Conservation (phyloP, 2,797 vertebrate genomes). For the Xiphorhynchus erythropygius region DNA sequence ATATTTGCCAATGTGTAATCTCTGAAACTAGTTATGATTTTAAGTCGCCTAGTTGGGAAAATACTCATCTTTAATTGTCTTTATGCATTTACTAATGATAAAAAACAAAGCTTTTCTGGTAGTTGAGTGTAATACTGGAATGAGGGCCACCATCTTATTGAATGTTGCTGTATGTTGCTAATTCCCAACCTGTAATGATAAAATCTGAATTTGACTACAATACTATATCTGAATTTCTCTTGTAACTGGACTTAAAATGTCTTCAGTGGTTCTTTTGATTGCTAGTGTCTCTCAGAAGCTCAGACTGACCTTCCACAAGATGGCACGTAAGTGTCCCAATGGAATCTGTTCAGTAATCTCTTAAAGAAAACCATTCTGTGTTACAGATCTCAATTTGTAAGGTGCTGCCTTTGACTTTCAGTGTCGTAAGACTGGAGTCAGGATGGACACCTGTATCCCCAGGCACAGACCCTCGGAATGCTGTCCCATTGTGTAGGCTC, state of each 20-base stretch:
- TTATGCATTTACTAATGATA: neutral
- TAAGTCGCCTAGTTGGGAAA: neutral
- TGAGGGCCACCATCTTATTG: neutral
- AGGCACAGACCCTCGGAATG: neutral
- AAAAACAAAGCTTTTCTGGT: neutral
- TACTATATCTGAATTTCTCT: neutral
- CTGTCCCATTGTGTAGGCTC: fast-evolving
- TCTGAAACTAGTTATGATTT: neutral
- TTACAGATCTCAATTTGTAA: neutral
- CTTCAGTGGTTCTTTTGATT: neutral
- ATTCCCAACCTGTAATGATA: neutral
- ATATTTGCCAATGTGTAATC: neutral
- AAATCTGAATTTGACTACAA: neutral
- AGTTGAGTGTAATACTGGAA: neutral
- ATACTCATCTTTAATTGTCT: neutral
- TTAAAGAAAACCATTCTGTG: neutral
- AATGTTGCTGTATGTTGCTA: neutral
- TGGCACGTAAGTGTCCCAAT: neutral
- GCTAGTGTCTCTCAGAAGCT: neutral
- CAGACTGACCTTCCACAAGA: neutral
- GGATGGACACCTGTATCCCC: neutral
- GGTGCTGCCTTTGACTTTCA: neutral
- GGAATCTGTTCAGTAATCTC: neutral
- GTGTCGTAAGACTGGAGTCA: neutral
- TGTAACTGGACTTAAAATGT: neutral